Percentiles rank a stretch among this genome's conserved stretches.
Conservation (phyloP, 1,140 invertebrate species). For the Pentalonia nigronervosa region DNA sequence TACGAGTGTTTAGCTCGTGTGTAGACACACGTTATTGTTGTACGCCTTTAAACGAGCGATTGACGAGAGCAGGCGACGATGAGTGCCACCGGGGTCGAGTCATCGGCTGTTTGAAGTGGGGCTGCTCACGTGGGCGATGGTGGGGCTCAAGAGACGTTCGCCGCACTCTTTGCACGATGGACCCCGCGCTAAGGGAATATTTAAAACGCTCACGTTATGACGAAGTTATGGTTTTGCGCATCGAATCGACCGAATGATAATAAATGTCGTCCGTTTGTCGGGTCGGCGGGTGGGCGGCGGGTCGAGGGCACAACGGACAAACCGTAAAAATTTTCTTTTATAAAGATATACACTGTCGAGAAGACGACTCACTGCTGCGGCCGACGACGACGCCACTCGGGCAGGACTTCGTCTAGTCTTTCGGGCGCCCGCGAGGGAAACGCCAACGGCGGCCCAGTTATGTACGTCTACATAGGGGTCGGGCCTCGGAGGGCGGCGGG, state of each 20-base stretch:
- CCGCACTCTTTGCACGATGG: not conserved
- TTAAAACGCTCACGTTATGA: not conserved
- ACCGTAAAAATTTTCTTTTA: constrained; percentile 35
- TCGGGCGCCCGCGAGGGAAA: constrained; percentile 34
- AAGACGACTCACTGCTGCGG: not conserved
- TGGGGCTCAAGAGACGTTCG: not conserved
- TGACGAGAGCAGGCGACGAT: not conserved
- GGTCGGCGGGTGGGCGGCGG: not conserved
- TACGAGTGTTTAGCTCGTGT: not conserved
- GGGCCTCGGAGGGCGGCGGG: not conserved
- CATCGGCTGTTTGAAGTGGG: not conserved
- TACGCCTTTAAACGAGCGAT: not conserved
- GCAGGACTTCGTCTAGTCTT: constrained; percentile 46
- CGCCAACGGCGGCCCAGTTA: not conserved
- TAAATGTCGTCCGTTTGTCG: not conserved
- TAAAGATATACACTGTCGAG: not conserved
- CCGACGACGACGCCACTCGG: constrained; percentile 28
- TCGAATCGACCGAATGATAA: constrained; percentile 1
- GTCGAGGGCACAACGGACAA: not conserved
- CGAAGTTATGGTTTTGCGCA: not conserved
- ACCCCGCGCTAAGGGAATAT: not conserved
- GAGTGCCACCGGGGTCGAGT: not conserved
- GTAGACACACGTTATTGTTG: not conserved
- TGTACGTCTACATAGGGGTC: not conserved
- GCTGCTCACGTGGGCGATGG: not conserved